phyloP scores from a whole-genome alignment of 64 coral and sea anemone genomes.

The Montipora sp. region DNA sequence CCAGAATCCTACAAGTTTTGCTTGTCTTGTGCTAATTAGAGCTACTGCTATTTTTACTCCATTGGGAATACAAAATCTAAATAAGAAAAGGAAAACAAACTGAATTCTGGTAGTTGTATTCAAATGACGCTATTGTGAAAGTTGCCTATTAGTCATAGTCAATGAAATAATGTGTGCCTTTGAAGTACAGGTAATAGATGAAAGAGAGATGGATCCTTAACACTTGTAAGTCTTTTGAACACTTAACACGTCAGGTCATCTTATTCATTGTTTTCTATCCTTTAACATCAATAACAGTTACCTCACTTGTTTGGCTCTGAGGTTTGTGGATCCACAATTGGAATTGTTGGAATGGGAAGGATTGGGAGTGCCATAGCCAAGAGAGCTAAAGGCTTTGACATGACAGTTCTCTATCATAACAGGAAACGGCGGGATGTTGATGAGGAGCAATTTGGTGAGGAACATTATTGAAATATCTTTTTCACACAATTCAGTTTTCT shows the following conservation, averaged over 20 bases:
- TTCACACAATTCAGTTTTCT: not conserved
- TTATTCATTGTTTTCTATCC: not conserved
- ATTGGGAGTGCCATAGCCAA: constrained; percentile 62
- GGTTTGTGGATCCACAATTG: constrained; percentile 57
- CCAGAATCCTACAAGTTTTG: too few species aligned
- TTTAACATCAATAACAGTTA: not conserved
- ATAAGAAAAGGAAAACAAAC: too few species aligned
- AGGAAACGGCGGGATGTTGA: constrained; percentile 24
- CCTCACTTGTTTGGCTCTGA: constrained; percentile 13
- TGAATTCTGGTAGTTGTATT: too few species aligned
- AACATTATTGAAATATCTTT: not conserved
- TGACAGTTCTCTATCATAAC: constrained; percentile 65
- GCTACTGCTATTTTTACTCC: too few species aligned
- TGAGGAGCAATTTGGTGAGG: constrained; percentile 58
- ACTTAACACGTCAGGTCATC: not conserved
- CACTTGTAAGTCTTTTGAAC: too few species aligned
- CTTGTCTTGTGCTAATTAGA: too few species aligned
- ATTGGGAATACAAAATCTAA: too few species aligned
- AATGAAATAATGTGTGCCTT: too few species aligned
- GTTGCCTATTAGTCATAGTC: too few species aligned
- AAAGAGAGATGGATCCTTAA: too few species aligned
- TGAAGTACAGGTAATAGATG: too few species aligned
- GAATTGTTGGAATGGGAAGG: constrained; percentile 59
- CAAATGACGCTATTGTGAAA: too few species aligned
- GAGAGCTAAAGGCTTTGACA: constrained; percentile 61